Percentiles rank a stretch among this genome's conserved stretches.
phyloP scores from a whole-genome alignment of 2,113 vertebrate genomes.

The Scalopus aquaticus region DNA sequence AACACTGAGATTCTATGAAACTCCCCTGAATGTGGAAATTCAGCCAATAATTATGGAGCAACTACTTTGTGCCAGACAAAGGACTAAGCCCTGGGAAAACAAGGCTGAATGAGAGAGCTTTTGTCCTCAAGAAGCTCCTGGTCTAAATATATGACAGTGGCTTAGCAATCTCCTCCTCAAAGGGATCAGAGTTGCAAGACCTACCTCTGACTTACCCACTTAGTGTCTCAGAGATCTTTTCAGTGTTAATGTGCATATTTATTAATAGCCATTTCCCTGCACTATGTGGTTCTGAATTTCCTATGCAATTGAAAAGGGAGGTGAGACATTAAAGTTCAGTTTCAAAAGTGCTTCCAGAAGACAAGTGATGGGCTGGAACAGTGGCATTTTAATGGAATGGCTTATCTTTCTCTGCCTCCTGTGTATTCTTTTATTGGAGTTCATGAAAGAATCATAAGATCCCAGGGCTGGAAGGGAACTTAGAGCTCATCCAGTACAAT shows the following conservation, averaged over 20 bases:
- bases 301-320: background rate
- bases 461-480: constrained; percentile 10
- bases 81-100: background rate
- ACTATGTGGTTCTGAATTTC: background rate
- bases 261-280: background rate
- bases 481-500: constrained; percentile 32
- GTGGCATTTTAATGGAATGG: constrained; percentile 49
- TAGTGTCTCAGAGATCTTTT: background rate
- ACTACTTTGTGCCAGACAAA: background rate
- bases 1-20: background rate
- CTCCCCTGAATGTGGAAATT: constrained; percentile 24
- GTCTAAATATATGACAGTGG: background rate
- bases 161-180: background rate
- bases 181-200: background rate
- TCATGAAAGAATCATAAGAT: constrained; percentile 64
- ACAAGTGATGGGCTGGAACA: background rate
- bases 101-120: background rate
- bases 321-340: background rate
- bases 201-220: background rate
- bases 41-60: background rate
- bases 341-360: constrained; percentile 39
- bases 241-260: background rate
- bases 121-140: background rate
- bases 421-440: constrained; percentile 47
- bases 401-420: constrained; percentile 60